These are phyloP conservation scores for Hirtodrosophila histrioides DNA, from an alignment of 2,888 invertebrate species.

Conservation along the genomic window DNA sequence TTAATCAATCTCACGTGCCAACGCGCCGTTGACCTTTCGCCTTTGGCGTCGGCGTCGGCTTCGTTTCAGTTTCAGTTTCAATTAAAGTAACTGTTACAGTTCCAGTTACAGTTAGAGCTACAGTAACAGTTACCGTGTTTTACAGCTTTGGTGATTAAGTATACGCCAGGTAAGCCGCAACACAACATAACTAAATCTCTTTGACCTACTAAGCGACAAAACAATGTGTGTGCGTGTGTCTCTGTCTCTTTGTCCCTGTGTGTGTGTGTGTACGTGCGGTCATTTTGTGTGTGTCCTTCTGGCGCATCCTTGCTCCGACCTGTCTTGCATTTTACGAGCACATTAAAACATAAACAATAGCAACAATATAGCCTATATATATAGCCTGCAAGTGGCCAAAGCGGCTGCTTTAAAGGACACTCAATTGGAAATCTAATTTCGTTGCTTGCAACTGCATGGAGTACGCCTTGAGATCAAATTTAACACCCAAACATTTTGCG, in stretches of 20 bases:
- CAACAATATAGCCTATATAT: not conserved
- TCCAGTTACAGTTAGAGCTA: constrained; percentile 15
- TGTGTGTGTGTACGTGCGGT: constrained; percentile 27
- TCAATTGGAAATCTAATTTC: constrained; percentile 27
- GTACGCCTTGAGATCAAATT: constrained; percentile 35
- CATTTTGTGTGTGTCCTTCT: constrained; percentile 29
- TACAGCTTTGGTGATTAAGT: constrained; percentile 60
- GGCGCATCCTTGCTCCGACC: constrained; percentile 29
- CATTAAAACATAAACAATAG: constrained; percentile 64
- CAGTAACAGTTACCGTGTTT: constrained; percentile 19
- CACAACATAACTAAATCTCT: constrained; percentile 43
- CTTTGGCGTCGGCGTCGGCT: constrained; percentile 16
- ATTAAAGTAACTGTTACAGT: too few species aligned
- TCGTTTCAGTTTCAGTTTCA: constrained; percentile 12
- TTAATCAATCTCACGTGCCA: constrained; percentile 74
- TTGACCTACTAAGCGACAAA: constrained; percentile 59
- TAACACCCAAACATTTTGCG: constrained; percentile 53
- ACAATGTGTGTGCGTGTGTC: constrained; percentile 12
- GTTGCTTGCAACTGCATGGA: constrained; percentile 15
- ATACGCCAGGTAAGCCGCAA: constrained; percentile 67
- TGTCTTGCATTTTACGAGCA: constrained; percentile 65
- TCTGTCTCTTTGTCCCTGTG: constrained; percentile 9
- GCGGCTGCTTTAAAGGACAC: constrained; percentile 16
- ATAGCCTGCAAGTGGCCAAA: constrained; percentile 32
- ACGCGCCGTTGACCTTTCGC: constrained; percentile 52